Base-by-base conservation (phyloP, 2,888 invertebrate species). In the Trichopria drosophilae region DNA sequence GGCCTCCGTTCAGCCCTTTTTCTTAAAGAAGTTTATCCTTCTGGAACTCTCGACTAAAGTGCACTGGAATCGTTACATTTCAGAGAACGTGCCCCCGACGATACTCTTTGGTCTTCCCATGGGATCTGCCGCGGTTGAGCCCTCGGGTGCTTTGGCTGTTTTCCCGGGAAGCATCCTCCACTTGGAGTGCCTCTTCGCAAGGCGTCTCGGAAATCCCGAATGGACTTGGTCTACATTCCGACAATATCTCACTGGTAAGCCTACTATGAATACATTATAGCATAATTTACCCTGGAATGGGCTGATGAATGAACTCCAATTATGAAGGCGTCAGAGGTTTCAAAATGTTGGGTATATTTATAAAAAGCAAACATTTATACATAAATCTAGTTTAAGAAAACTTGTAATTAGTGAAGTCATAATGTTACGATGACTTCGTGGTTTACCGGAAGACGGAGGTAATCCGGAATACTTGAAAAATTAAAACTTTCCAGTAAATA, bases 191-290 rank as follows among this genome's bases (percentile, higher is more conserved):
- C 82, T 92, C 62, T 86, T 87, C 66, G 84, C 86, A 1, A 79
- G 89, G 24, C 79, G 84, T 13, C 78, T 86, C 15, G 92, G 92
- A 1, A 86, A 87, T 55, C 92, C 93, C 0, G 88, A 89, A 65
- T 93, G 93, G 93, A 87, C 86, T 40, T 93, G 92, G 90, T 86
- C 90, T 47, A 85, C 85, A 49, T 82, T 84, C 67, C 85, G 88
- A 59, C 86, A 87, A 70, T 90, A 90, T 75, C 81, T 82, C 39
- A 87, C 89, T 62, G 90, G 90, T 90, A 69, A 73, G 69, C 59
- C n/a, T n/a, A n/a, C n/a, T n/a, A n/a, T n/a, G n/a, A n/a, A n/a
- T n/a, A n/a, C n/a, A n/a, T n/a, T n/a, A n/a, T n/a, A n/a, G n/a
- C n/a, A n/a, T n/a, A n/a, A n/a, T n/a, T n/a, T n/a, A n/a, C n/a